Evolutionary conservation across 2,113 vertebrate genomes (phyloP), one percentile per base, ranked within the genome.

Genomic region (Collichthys lucidus): DNA sequence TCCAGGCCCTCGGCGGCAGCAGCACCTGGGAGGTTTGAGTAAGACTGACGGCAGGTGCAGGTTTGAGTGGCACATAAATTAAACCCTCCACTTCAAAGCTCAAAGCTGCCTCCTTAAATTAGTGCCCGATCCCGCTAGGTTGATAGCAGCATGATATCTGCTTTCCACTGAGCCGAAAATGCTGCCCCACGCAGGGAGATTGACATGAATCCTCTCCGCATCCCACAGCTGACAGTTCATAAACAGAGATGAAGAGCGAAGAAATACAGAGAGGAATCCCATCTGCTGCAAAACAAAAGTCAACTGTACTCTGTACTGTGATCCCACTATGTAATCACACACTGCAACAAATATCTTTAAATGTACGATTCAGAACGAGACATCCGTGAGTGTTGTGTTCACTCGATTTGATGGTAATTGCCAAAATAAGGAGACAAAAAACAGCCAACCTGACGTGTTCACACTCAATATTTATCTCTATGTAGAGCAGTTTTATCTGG

Each of bases 251-350:
- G 46, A 11, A 15, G 60, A 0, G 46, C 0, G 31, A 69, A 46
- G 20, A 35, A 29, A 19, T 1, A 1, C 24, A 6, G 17, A 16
- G 4, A 7, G 26, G 3, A 16, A 40, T 1, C 0, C 26, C 20
- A 8, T 63, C 47, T n/a, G 64, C 79, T 69, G 47, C 66, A 53
- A 42, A 64, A 24, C 7, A 46, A 46, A 26, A 26, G 22, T 24
- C 40, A 15, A 9, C 2, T 5, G 29, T 11, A 26, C 2, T 46
- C 7, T 44, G 42, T 11, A 44, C 42, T 44, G 42, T 10, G 42
- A 44, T 44, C 11, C 42, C 9, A 11, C 11, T 2, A 44, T 11
- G 42, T 44, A 44, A 44, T 44, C 11, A 44, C 42, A 44, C 7
- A 44, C 9, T 11, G 29, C 29, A 31, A 5, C 29, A 31, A 44